Evolutionary conservation across 1,140 invertebrate genomes (phyloP).

Genomic region (Acromyrmex charruanus): DNA sequence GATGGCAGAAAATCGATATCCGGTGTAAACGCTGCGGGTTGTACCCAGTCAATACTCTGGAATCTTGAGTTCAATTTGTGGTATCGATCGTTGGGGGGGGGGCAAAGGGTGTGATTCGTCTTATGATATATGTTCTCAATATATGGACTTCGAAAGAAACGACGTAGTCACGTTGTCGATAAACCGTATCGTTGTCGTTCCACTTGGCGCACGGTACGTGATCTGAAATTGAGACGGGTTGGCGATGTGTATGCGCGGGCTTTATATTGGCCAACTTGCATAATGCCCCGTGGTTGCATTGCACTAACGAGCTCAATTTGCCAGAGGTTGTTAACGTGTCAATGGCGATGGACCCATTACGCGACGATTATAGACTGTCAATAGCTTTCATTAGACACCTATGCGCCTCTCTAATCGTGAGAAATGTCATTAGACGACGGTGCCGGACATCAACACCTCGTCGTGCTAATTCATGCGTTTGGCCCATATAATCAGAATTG

Average conservation of each 20-base stretch:
- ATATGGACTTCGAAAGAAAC: slow-evolving; percentile 33
- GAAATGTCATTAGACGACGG: slow-evolving; percentile 64
- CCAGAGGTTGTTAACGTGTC: slow-evolving; percentile 56
- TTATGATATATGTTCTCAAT: slow-evolving; percentile 20
- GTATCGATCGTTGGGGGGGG: not conserved
- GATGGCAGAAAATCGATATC: slow-evolving; percentile 10
- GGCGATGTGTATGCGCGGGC: not conserved
- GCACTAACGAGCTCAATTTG: slow-evolving; percentile 66
- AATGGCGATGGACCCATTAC: slow-evolving; percentile 54
- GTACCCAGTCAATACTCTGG: not conserved
- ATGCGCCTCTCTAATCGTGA: slow-evolving; percentile 67
- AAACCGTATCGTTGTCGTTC: slow-evolving; percentile 62
- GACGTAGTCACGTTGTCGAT: slow-evolving; percentile 50
- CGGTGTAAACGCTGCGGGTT: not conserved
- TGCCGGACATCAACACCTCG: not conserved
- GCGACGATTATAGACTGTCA: slow-evolving; percentile 61
- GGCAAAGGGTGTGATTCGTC: not conserved
- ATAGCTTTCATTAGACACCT: slow-evolving; percentile 76
- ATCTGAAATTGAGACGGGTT: slow-evolving; percentile 53
- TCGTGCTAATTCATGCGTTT: slow-evolving; percentile 39
- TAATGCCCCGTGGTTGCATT: slow-evolving; percentile 57
- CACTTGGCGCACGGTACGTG: slow-evolving; percentile 48
- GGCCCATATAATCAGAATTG: not conserved
- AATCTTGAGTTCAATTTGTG: slow-evolving; percentile 18
- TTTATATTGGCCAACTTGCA: slow-evolving; percentile 34